Percentiles rank a stretch among this genome's conserved stretches.
Conservation (phyloP, 2,113 vertebrate genomes). For the Alaudala cheleensis region DNA sequence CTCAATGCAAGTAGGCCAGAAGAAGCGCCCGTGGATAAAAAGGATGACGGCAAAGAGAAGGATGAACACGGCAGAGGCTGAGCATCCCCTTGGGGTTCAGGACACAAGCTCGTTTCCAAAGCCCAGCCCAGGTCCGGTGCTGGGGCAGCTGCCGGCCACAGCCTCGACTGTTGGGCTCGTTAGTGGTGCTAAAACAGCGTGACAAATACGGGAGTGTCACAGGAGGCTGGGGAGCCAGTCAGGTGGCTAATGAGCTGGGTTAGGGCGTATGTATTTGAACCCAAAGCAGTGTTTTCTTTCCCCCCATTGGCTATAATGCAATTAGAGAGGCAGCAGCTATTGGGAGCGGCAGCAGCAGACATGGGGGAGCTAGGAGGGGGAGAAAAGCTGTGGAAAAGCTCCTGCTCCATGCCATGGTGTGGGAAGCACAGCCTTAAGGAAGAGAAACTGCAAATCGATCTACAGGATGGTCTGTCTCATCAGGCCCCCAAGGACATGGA, state of each 20-base stretch:
- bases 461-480: not conserved
- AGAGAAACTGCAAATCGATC: not conserved
- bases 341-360: not conserved
- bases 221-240: conserved; percentile 21
- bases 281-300: not conserved
- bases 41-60: not conserved
- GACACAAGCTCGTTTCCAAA: not conserved
- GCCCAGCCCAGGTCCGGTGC: not conserved
- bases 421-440: not conserved
- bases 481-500: not conserved
- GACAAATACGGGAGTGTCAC: not conserved
- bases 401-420: fast-evolving
- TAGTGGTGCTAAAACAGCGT: not conserved
- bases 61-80: not conserved
- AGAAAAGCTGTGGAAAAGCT: not conserved
- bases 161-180: not conserved
- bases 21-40: not conserved
- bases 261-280: not conserved
- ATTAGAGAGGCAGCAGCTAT: conserved; percentile 1
- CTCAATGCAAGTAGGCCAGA: conserved; percentile 43
- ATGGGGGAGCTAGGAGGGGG: not conserved
- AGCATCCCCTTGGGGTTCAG: not conserved
- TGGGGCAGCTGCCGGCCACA: not conserved
- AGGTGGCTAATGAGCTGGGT: conserved; percentile 50
- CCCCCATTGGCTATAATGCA: not conserved